A percentile compares a stretch with the other conserved stretches of the same genome.
phyloP scores from a whole-genome alignment of 2,113 vertebrate genomes.

The Hemibates koningsi region DNA sequence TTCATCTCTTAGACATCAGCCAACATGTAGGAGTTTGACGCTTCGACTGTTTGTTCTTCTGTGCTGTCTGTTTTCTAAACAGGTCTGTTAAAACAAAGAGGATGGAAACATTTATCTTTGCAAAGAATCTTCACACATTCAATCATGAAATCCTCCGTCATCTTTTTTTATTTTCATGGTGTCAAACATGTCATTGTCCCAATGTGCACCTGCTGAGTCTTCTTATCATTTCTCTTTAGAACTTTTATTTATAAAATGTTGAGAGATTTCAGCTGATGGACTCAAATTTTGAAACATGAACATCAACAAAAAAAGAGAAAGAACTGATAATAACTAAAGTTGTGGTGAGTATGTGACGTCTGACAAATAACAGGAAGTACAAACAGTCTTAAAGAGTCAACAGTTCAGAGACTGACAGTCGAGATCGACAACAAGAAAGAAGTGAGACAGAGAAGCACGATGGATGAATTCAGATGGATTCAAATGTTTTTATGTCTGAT shows the following conservation, averaged over 20 bases:
- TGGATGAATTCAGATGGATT: background rate
- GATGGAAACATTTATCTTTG: background rate
- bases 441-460: background rate
- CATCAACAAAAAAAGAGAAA: background rate
- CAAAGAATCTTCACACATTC: background rate
- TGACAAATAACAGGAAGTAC: background rate
- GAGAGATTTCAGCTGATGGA: too few relatives aligned
- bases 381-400: accelerated
- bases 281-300: background rate
- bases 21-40: accelerated
- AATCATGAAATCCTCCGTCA: accelerated
- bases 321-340: background rate
- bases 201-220: accelerated
- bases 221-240: background rate
- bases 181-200: background rate
- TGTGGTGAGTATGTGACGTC: background rate
- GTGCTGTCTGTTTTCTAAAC: too few relatives aligned
- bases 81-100: too few relatives aligned
- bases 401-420: background rate
- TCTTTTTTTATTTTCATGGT: background rate
- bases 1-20: background rate
- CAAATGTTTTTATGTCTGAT: background rate
- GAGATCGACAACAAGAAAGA: background rate
- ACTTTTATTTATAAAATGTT: too few relatives aligned
- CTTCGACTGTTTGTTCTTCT: background rate